phyloP scores from a whole-genome alignment of 2,888 invertebrate species.

The Listrodromus nycthemerus region DNA sequence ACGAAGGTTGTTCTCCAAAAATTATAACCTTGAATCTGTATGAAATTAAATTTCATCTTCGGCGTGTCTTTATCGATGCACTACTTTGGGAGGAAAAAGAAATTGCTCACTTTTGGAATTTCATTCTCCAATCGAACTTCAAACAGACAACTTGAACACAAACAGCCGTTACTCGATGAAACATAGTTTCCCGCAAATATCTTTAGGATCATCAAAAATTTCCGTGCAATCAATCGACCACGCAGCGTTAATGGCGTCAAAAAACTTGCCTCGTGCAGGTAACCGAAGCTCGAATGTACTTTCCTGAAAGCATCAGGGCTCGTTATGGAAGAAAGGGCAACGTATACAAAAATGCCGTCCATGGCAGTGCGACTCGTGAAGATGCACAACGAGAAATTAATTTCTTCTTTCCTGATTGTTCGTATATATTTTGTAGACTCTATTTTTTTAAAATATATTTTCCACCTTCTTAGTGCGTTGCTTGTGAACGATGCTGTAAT shows the following conservation, averaged over 20 bases:
- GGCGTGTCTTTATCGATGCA: no score
- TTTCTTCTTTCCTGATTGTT: constrained; percentile 95
- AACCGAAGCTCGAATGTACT: constrained; percentile 89
- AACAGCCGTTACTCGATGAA: no score
- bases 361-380: constrained; percentile 90
- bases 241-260: constrained; percentile 10
- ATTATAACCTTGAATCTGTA: no score
- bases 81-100: no score
- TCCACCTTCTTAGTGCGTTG: background rate
- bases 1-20: constrained; percentile 79
- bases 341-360: constrained; percentile 90
- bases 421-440: constrained; percentile 74
- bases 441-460: background rate
- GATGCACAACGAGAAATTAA: constrained; percentile 92
- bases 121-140: no score
- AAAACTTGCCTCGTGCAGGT: constrained; percentile 82
- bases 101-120: no score
- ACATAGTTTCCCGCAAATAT: no score
- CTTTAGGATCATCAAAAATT: background rate
- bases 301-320: constrained; percentile 89
- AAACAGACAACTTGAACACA: no score
- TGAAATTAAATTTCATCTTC: no score
- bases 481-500: background rate
- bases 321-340: constrained; percentile 89
- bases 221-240: background rate